Percentiles rank a stretch among this genome's conserved stretches.
Conservation (phyloP, 1,140 invertebrate species). For the Megalonaias nervosa region DNA sequence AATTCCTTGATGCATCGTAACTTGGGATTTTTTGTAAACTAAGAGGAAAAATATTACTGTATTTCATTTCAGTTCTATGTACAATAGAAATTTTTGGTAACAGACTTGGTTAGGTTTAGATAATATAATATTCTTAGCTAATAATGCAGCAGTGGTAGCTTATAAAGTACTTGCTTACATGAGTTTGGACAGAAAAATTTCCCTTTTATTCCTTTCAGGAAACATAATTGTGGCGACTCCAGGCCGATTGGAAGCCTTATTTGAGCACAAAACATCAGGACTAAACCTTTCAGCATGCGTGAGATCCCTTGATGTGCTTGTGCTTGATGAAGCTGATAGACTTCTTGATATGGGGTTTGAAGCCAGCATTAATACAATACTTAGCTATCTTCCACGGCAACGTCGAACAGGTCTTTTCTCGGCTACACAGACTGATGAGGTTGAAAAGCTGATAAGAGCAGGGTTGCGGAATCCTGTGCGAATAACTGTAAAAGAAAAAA, state of each 20-base stretch:
- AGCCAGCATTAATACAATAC: constrained; percentile 88
- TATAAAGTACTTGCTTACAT: not conserved
- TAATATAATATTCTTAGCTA: too few relatives aligned
- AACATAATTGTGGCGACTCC: constrained; percentile 95
- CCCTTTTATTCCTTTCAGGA: constrained; percentile 61
- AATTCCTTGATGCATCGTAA: too few relatives aligned
- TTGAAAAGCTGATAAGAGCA: constrained; percentile 92
- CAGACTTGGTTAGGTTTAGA: too few relatives aligned
- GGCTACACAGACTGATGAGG: constrained; percentile 97
- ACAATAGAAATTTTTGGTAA: too few relatives aligned
- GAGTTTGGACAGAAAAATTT: constrained; percentile 9
- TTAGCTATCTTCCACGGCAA: constrained; percentile 92
- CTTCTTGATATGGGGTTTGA: constrained; percentile 95
- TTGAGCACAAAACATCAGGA: constrained; percentile 76
- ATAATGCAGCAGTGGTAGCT: too few relatives aligned
- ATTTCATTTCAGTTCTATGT: not conserved
- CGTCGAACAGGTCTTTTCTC: constrained; percentile 97
- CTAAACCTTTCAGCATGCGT: constrained; percentile 78
- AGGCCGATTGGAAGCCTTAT: constrained; percentile 90
- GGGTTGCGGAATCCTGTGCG: constrained; percentile 95
- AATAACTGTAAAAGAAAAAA: constrained; percentile 91
- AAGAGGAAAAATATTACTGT: too few relatives aligned
- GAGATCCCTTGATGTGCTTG: constrained; percentile 89
- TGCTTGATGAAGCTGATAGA: constrained; percentile 98
- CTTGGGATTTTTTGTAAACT: too few relatives aligned